Evolutionary conservation across 2,113 vertebrate species (phyloP), one percentile per base, ranked within the genome.

Genomic region (Lichenostomus cassidix): DNA sequence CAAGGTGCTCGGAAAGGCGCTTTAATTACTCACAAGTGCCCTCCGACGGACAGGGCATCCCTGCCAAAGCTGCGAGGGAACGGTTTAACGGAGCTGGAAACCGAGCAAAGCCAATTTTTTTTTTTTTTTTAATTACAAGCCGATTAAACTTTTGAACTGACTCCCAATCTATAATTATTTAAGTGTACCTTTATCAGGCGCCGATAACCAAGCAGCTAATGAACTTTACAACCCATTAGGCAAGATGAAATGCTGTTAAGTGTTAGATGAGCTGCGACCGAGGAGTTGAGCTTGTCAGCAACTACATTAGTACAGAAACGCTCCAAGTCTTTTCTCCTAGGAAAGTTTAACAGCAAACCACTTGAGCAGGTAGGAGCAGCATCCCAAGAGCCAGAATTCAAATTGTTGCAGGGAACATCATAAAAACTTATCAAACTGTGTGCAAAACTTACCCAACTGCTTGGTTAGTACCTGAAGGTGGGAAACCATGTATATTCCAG

Each of bases 401-500:
- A 80, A 15, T 47, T 16, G 5, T 20, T 35, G 41, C 50, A 62
- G 28, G 33, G 24, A 64, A 44, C 8, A 8, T 5, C 5, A 28
- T 4, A 44, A 89, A 77, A 84, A 17, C 25, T 29, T 50, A 63
- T 4, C 27, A 29, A 73, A 42, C 20, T 12, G 6, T 6, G 19
- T 8, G 13, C 19, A 47, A 41, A 58, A 55, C 14, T 62, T 28
- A 25, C 13, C 33, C 12, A 56, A 35, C 2, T 33, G 47, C 84
- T 31, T 21, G 14, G 9, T 55, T 29, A 22, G 25, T 31, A 55
- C 7, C 44, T 37, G 42, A 31, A 46, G 23, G 23, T n/a, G 18
- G 50, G 64, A 37, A 87, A 33, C 14, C 13, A 23, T 0, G 0
- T 2, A 1, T 53, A 7, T 24, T 25, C 37, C 50, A 7, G 0